A percentile compares a stretch with the other conserved stretches of the same genome.
Conservation (phyloP, 2,888 invertebrate species). For the Conchocele bisecta region DNA sequence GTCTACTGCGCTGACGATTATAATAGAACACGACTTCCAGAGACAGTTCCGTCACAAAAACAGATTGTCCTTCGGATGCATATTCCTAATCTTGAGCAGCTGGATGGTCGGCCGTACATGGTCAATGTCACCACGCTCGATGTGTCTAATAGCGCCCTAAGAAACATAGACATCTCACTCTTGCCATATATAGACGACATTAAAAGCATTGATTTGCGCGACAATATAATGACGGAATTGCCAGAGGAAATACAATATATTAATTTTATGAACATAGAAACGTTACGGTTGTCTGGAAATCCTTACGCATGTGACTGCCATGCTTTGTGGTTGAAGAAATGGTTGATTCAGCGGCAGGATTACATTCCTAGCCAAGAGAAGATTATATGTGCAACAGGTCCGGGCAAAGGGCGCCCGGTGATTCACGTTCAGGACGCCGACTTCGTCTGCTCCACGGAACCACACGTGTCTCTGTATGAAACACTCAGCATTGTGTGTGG, state of each 20-base stretch:
- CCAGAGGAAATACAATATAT: conserved; percentile 42
- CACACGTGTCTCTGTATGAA: not conserved
- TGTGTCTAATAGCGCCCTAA: conserved; percentile 44
- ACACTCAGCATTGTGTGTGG: not conserved
- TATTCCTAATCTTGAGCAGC: conserved; percentile 36
- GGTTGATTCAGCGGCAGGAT: conserved; percentile 38
- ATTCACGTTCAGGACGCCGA: conserved; percentile 22
- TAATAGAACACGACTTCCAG: conserved; percentile 1
- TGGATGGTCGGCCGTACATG: conserved; percentile 38
- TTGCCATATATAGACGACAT: conserved; percentile 21
- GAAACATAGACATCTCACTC: conserved; percentile 19
- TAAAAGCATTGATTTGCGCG: conserved; percentile 33
- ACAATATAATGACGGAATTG: conserved; percentile 43
- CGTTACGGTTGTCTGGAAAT: conserved; percentile 45
- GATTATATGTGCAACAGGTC: conserved; percentile 25
- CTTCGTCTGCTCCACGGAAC: conserved; percentile 21
- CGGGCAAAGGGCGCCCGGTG: conserved; percentile 11
- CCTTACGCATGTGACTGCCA: conserved; percentile 64
- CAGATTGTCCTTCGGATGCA: conserved; percentile 10
- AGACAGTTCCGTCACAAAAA: not conserved
- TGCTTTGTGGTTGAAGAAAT: conserved; percentile 63
- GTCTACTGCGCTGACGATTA: conserved; percentile 13
- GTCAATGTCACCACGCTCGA: conserved; percentile 32
- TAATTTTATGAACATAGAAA: conserved; percentile 13
- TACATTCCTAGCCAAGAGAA: conserved; percentile 24